These are phyloP conservation scores for Tribolium madens DNA, from an alignment of 1,140 invertebrate genomes.

Conservation along the genomic window DNA sequence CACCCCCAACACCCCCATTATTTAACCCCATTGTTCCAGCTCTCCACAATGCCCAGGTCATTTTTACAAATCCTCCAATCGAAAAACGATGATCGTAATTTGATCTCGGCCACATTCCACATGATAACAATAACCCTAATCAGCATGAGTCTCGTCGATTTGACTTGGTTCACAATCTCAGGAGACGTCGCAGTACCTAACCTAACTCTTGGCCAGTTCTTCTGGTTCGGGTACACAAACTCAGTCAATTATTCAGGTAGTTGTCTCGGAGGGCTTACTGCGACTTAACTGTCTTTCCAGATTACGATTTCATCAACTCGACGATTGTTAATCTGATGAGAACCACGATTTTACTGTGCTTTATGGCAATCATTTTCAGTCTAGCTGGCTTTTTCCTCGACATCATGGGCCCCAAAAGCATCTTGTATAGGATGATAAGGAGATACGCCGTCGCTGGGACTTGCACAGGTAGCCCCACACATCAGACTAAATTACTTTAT, in stretches of 20 bases:
- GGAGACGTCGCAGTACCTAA: constrained; percentile 60
- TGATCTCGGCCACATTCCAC: constrained; percentile 63
- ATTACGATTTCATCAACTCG: constrained; percentile 60
- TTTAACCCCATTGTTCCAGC: neutral
- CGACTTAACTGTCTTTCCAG: constrained; percentile 45
- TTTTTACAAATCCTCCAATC: constrained; percentile 57
- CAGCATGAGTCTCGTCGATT: constrained; percentile 63
- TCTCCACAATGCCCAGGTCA: constrained; percentile 11
- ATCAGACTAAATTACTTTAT: too few species aligned
- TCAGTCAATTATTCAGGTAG: constrained; percentile 56
- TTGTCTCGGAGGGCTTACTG: too few species aligned
- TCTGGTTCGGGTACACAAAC: constrained; percentile 62
- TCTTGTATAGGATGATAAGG: constrained; percentile 59
- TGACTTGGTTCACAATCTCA: constrained; percentile 62
- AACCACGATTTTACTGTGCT: constrained; percentile 62
- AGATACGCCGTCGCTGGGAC: constrained; percentile 61
- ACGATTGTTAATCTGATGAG: constrained; percentile 64
- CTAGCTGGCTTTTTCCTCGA: constrained; percentile 63
- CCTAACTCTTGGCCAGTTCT: constrained; percentile 62
- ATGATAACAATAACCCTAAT: constrained; percentile 63
- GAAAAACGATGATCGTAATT: constrained; percentile 63
- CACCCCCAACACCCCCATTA: neutral
- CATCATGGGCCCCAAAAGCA: constrained; percentile 59
- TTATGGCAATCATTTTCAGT: constrained; percentile 64
- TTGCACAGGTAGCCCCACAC: too few species aligned